Base-by-base conservation (phyloP, 2,797 vertebrate genomes). In the Masticophis lateralis region DNA sequence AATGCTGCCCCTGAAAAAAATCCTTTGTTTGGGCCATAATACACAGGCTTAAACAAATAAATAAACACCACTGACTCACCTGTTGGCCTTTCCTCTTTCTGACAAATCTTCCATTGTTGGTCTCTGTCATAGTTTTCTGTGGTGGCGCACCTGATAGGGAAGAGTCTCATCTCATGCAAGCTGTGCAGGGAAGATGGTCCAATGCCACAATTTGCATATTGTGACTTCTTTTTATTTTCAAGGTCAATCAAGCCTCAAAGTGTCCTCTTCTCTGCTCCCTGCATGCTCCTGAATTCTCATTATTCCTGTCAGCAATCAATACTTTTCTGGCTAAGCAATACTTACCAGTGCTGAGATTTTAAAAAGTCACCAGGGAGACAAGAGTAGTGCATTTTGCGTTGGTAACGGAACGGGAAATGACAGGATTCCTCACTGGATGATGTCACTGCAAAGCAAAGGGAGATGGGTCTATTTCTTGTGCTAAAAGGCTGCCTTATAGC, bases 361-460 rank as follows among this genome's bases (percentile, higher is more conserved):
- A 55, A 79, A 22, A 6, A 12, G 89, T 93, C 95, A 28, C 25
- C 94, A 87, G 25, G 92, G 89, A 86, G 96, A 55, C 97, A 98
- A 88, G 59, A 94, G 87, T 96, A 37, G 88, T 97, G 53, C 57
- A 96, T 90, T 86, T 89, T 93, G 6, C 96, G 91, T 2, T 88
- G 94, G 86, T 95, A 97, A 91, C 94, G 95, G 94, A 97, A 98
- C 16, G 97, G 97, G 91, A 98, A 98, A 91, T 97, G 93, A 91
- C 97, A 98, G 92, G 92, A 94, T 60, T 97, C 93, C 28, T 96
- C 96, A 0, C 86, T 94, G 63, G 94, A 93, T 83, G 93, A 79
- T 2, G 86, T 28, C 59, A 89, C 94, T 96, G 74, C 13, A 87
- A 92, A 47, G 69, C 55, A 94, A 93, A 93, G 43, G 9, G 51